Base-by-base conservation (phyloP, 2,113 vertebrate genomes). In the Tupaia tana region DNA sequence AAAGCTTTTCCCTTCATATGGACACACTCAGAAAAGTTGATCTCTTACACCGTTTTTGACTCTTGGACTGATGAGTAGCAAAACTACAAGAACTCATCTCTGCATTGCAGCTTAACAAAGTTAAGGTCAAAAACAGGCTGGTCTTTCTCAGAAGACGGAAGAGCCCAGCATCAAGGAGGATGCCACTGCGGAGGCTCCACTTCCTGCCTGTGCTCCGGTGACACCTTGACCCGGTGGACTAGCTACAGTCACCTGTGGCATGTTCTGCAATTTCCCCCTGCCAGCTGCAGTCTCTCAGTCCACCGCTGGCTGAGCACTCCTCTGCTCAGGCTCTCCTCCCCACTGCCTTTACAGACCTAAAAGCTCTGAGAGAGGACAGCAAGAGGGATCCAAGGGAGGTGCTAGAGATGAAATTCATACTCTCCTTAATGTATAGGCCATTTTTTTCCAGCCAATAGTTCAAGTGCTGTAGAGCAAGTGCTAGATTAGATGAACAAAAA, bases 381-480 rank as follows among this genome's bases (percentile, higher is more conserved):
- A 69, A 13, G 29, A 27, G 52, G 52, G 15, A 71, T 12, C 56
- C 43, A 16, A 31, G 19, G 61, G 31, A 71, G 69, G 73, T 80
- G 6, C 34, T 25, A 11, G 82, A 71, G 74, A 59, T 66, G 56
- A 96, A 82, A 16, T n/a, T 97, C 61, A 74, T 70, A 71, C 7
- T 96, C 61, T 24, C 61, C 29, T 94, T 92, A 87, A 88, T 86
- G 92, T 75, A 75, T 59, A 87, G 25, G 43, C 54, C 22, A 1
- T 52, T 79, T 31, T 25, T 43, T 71, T 59, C 43, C 27, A 86
- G 31, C 31, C 20, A 66, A 20, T 25, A 95, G 78, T 78, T 91
- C 86, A 83, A 80, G 88, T 54, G 61, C 80, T 43, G 61, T 74
- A 22, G 66, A 70, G 73, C 73, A 97, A 94, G 74, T 19, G 10